Evolutionary conservation across 53 echinoderm and acorn worm species (phyloP), one percentile per base, ranked within the genome.

Genomic region (Patiria pectinifera): DNA sequence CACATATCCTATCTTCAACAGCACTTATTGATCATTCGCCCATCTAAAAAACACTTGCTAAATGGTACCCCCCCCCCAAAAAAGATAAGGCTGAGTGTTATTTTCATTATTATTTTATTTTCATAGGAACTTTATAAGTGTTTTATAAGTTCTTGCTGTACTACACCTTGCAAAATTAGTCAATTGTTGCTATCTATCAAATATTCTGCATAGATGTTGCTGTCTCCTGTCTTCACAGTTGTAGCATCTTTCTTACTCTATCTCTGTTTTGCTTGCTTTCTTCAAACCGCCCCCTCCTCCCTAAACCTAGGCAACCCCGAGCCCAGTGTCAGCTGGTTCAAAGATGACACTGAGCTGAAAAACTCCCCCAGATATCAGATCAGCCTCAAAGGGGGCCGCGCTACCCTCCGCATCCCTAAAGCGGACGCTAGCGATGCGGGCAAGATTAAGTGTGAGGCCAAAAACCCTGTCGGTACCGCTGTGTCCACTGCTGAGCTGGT

Each of bases 311-410:
- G 98, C 92, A 91, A 95, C 81, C 96, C 96, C 71, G 94, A 91
- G 78, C 96, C 98, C 62, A 94, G 91, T 87, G 85, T 98, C 86
- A 94, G 95, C 87, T 98, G 98, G 98, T 98, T 95, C 88, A 95
- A 94, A 86, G 96, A 96, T 94, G 96, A 96, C 89, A 96, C 92
- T 76, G 96, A 96, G 86, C 85, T 98, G 80, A 95, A 91, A 84
- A 94, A 91, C 82, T 95, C 94, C 43, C 94, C 95, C 62, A 95
- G 94, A 91, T 98, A 96, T 86, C 91, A 92, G 94, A 95, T 98
- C 86, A 62, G 91, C 91, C 93, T 92, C 82, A 93, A 76, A 80
- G 89, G 82, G 69, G 96, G 96, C 87, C 95, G 89, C 72, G 94
- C 94, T 47, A 53, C 74, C 44, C 94, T 98, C 59, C 94, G 96